Conservation (phyloP, 2,113 vertebrate species). For the Oreochromis spilurus region DNA sequence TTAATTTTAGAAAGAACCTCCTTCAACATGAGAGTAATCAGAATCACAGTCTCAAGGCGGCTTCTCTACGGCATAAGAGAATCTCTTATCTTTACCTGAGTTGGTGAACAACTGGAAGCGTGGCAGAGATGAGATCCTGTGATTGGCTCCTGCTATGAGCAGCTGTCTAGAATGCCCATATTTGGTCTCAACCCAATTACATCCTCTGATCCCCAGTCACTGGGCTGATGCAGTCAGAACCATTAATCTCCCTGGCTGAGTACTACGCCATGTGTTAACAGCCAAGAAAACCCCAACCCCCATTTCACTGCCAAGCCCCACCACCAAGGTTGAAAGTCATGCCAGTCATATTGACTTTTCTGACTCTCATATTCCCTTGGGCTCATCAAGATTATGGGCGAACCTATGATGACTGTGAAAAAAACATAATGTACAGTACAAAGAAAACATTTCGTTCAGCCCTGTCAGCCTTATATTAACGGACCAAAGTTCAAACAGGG, state of each 20-base stretch:
- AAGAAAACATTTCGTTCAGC: background rate
- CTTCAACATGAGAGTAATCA: conserved; percentile 15
- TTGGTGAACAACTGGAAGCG: conserved; percentile 66
- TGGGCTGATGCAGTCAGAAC: conserved; percentile 72
- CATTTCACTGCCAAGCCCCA: conserved; percentile 44
- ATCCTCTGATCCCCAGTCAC: conserved; percentile 71
- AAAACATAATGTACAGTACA: conserved; percentile 10
- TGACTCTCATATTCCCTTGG: conserved; percentile 46
- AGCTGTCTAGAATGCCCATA: conserved; percentile 73
- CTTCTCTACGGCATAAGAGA: conserved; percentile 6
- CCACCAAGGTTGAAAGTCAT: conserved; percentile 63
- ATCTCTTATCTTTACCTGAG: conserved; percentile 45
- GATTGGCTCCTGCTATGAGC: conserved; percentile 78
- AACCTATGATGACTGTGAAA: conserved; percentile 16
- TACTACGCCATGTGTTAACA: conserved; percentile 68
- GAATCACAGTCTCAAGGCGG: background rate
- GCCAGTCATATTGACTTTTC: conserved; percentile 67
- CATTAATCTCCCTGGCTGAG: conserved; percentile 78
- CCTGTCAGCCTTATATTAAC: background rate
- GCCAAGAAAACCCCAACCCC: conserved; percentile 43
- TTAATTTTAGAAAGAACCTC: background rate
- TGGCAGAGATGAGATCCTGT: conserved; percentile 59
- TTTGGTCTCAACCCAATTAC: conserved; percentile 77
- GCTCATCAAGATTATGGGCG: conserved; percentile 20
- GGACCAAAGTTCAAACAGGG: conserved; percentile 29